A percentile compares a stretch with the other conserved stretches of the same genome.
Conservation (phyloP, 2,113 vertebrate genomes). For the Monarcha castaneiventris region DNA sequence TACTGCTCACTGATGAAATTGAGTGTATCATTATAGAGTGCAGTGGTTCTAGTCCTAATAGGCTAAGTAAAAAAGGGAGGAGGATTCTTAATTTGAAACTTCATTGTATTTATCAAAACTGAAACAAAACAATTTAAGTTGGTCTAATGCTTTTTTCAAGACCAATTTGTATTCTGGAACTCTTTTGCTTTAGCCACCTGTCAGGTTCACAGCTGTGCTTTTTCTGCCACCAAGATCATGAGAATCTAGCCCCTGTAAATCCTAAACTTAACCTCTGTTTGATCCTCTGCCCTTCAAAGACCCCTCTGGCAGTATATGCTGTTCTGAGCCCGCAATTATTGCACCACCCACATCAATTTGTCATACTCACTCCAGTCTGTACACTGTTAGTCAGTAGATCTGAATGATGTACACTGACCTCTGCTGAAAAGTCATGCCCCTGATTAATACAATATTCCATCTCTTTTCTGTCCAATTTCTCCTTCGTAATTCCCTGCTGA, state of each 20-base stretch:
- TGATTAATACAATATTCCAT: slow-evolving; percentile 2
- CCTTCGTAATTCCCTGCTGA: slow-evolving; percentile 15
- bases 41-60: not conserved
- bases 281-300: not conserved
- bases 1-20: not conserved
- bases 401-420: not conserved
- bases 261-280: not conserved
- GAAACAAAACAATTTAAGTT: not conserved
- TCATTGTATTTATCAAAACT: not conserved
- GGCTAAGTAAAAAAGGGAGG: not conserved
- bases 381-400: not conserved
- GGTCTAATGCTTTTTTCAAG: not conserved
- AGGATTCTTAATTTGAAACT: not conserved
- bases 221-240: not conserved
- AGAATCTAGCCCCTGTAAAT: not conserved
- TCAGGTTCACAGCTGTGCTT: not conserved
- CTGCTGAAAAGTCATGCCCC: not conserved
- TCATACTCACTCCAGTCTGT: not conserved
- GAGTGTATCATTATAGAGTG: not conserved
- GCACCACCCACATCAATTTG: not conserved
- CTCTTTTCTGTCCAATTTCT: slow-evolving; percentile 29
- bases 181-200: not conserved
- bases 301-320: not conserved
- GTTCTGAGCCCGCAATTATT: not conserved
- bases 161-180: not conserved